Evolutionary conservation across 2,113 vertebrate species (phyloP).

Genomic region (Amphilophus citrinellus): DNA sequence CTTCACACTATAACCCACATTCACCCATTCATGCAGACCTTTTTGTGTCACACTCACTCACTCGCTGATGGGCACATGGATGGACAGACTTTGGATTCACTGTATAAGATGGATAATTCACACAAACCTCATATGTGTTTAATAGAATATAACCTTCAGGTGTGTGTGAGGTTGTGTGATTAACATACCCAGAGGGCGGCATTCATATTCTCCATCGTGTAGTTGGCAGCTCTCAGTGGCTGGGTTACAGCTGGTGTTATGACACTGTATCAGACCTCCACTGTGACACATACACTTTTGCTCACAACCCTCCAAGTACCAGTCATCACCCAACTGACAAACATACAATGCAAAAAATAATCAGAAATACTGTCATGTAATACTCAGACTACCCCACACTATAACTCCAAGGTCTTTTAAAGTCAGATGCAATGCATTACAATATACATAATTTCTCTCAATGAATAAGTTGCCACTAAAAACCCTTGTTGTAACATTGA

Average conservation of each 20-base stretch:
- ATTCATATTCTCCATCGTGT: conserved; percentile 80
- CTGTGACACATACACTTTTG: conserved; percentile 80
- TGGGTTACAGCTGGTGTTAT: conserved; percentile 71
- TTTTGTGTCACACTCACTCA: too few relatives aligned
- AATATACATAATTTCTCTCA: too few relatives aligned
- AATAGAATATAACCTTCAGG: background rate
- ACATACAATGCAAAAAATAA: conserved; percentile 11
- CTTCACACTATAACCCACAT: too few relatives aligned
- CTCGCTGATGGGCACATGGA: too few relatives aligned
- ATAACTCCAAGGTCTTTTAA: too few relatives aligned
- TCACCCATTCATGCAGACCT: too few relatives aligned
- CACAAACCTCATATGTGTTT: background rate
- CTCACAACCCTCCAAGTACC: conserved; percentile 80
- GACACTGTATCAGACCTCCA: conserved; percentile 75
- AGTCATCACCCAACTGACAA: conserved; percentile 77
- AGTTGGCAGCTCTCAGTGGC: conserved; percentile 78
- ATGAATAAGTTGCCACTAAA: too few relatives aligned
- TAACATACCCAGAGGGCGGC: conserved; percentile 74
- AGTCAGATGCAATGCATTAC: too few relatives aligned
- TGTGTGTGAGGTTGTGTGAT: background rate
- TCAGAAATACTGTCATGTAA: background rate
- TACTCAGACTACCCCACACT: too few relatives aligned
- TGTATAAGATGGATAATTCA: background rate
- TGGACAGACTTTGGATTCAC: too few relatives aligned
- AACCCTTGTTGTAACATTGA: too few relatives aligned